phyloP scores from a whole-genome alignment of 2,888 invertebrate species.

The Pristionchus maxplancki region DNA sequence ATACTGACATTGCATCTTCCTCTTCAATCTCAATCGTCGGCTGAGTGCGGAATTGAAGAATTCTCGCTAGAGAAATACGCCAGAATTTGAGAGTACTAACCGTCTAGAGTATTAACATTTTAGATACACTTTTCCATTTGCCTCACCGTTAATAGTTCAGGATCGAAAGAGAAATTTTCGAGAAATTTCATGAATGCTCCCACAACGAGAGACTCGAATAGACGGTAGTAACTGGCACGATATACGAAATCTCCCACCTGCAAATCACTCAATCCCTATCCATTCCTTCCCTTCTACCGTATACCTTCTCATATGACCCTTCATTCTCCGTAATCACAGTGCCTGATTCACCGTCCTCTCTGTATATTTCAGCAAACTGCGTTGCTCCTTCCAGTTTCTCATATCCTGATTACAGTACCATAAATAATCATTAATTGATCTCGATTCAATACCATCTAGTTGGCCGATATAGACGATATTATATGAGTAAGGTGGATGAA shows the following conservation, averaged over 20 bases:
- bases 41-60: neutral
- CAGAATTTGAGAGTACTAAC: neutral
- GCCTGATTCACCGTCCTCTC: neutral
- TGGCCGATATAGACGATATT: slow-evolving; percentile 16
- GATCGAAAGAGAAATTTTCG: neutral
- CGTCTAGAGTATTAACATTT: neutral
- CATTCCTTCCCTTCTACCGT: neutral
- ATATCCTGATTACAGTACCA: neutral
- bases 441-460: neutral
- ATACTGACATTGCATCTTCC: slow-evolving; percentile 15
- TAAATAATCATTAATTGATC: neutral
- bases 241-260: slow-evolving; percentile 45
- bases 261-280: neutral
- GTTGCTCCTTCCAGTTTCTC: slow-evolving; percentile 38
- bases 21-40: slow-evolving; percentile 13
- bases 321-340: neutral
- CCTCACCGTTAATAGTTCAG: neutral
- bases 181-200: slow-evolving; percentile 17
- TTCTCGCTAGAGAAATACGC: neutral
- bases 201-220: slow-evolving; percentile 33
- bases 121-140: neutral
- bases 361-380: slow-evolving; percentile 46
- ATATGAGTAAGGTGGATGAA: slow-evolving; percentile 29
- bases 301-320: slow-evolving; percentile 33
- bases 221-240: neutral